Evolutionary conservation across 2,888 invertebrate genomes (phyloP).

Genomic region (Melanotus villosus): DNA sequence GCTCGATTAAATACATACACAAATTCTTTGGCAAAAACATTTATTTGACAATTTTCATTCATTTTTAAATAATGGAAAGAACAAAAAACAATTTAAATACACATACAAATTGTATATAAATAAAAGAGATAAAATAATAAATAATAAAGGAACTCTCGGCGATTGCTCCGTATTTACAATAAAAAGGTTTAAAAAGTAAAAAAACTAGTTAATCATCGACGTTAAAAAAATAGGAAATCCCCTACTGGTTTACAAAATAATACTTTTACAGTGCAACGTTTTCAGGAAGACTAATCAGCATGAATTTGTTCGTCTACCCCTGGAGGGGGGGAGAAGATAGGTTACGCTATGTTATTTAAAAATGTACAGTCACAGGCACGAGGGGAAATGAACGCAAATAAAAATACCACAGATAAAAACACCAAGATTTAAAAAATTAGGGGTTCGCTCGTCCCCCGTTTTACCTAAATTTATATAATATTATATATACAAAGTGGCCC

Average conservation of each 20-base stretch:
- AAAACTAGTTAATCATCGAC: conserved; percentile 4
- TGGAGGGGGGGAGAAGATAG: too few species aligned
- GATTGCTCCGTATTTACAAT: conserved; percentile 10
- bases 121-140: conserved; percentile 26
- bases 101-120: conserved; percentile 7
- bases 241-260: not conserved
- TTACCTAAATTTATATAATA: not conserved
- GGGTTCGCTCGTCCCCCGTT: conserved; percentile 16
- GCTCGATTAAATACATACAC: conserved; percentile 24
- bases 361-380: conserved; percentile 35
- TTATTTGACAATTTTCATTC: conserved; percentile 28
- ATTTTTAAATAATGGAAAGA: conserved; percentile 17
- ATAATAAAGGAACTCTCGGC: conserved; percentile 1
- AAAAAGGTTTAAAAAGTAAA: too few species aligned
- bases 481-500: conserved; percentile 34
- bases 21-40: conserved; percentile 40
- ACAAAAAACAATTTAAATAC: conserved; percentile 27
- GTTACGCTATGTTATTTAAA: conserved; percentile 7
- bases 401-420: conserved; percentile 36
- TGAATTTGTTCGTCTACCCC: not conserved
- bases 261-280: not conserved
- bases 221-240: not conserved
- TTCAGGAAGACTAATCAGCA: conserved; percentile 28
- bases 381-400: conserved; percentile 19
- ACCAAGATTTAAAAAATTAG: conserved; percentile 30